Conservation (phyloP, 2,888 invertebrate species). For the Drosophila paramelanica region DNA sequence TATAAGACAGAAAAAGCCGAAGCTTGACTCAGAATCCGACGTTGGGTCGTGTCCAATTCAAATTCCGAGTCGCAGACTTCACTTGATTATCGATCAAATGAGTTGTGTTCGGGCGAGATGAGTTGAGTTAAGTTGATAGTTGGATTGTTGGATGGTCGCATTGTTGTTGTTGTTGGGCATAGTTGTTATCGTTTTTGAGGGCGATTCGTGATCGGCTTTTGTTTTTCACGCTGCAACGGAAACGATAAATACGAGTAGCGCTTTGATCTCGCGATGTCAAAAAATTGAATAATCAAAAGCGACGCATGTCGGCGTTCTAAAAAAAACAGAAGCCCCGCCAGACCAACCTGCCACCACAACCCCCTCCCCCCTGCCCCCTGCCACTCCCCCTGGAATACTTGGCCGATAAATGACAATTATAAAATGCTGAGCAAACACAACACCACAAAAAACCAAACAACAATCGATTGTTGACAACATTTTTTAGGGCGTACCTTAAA, state of each 20-base stretch:
- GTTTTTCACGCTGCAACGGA: constrained; percentile 51
- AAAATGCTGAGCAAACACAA: constrained; percentile 14
- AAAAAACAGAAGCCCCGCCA: constrained; percentile 9
- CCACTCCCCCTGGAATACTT: neutral
- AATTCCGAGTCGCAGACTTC: constrained; percentile 30
- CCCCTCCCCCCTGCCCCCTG: no score
- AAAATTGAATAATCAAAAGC: constrained; percentile 57
- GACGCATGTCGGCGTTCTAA: constrained; percentile 25
- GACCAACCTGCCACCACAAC: no score
- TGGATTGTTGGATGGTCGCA: neutral
- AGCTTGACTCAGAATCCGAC: constrained; percentile 24
- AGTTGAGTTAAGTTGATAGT: constrained; percentile 5
- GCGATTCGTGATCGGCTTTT: constrained; percentile 8
- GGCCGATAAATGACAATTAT: constrained; percentile 25
- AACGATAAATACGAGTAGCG: constrained; percentile 64
- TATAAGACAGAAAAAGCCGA: constrained; percentile 17
- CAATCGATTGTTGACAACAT: constrained; percentile 9
- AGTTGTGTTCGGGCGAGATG: constrained; percentile 17
- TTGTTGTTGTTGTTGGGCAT: neutral
- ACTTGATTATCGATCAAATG: constrained; percentile 68
- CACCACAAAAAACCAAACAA: constrained; percentile 3
- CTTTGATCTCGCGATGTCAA: constrained; percentile 63
- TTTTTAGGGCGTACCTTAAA: constrained; percentile 7
- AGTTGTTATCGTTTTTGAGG: neutral
- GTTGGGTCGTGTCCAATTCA: constrained; percentile 33